These are phyloP conservation scores for Struthidea cinerea DNA, from an alignment of 2,113 vertebrate species.

Conservation along the genomic window DNA sequence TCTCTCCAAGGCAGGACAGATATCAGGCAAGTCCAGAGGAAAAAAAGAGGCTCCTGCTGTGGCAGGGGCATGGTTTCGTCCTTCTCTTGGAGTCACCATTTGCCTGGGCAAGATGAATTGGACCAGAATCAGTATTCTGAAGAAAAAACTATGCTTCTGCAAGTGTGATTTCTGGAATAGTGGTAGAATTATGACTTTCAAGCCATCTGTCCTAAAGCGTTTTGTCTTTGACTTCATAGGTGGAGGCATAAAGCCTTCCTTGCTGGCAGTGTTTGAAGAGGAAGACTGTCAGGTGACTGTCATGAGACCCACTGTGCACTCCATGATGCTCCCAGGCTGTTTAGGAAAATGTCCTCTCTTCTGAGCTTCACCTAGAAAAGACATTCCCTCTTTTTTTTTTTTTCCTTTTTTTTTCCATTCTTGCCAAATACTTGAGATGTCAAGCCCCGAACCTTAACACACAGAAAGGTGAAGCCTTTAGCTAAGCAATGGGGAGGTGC, in stretches of 20 bases:
- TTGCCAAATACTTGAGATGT: conserved; percentile 47
- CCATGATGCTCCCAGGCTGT: background rate
- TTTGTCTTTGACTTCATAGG: background rate
- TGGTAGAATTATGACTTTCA: background rate
- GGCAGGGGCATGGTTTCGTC: background rate
- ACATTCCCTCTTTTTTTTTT: background rate
- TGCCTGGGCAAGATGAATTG: background rate
- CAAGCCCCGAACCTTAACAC: conserved; percentile 54
- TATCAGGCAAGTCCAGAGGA: background rate
- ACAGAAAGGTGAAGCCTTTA: conserved; percentile 74
- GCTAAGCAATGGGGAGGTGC: conserved; percentile 65
- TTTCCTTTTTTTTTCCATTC: background rate
- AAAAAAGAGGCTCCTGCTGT: background rate
- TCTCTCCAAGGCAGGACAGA: background rate
- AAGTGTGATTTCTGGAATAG: background rate
- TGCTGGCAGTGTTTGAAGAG: background rate
- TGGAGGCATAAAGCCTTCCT: background rate
- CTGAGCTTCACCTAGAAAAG: background rate
- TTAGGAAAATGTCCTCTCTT: background rate
- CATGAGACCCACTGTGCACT: background rate
- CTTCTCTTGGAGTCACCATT: background rate
- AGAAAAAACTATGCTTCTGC: background rate
- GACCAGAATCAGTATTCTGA: background rate
- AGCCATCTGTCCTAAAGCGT: background rate
- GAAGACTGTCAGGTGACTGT: background rate